phyloP scores from a whole-genome alignment of 2,888 invertebrate genomes.

The Thymelicus acteon region DNA sequence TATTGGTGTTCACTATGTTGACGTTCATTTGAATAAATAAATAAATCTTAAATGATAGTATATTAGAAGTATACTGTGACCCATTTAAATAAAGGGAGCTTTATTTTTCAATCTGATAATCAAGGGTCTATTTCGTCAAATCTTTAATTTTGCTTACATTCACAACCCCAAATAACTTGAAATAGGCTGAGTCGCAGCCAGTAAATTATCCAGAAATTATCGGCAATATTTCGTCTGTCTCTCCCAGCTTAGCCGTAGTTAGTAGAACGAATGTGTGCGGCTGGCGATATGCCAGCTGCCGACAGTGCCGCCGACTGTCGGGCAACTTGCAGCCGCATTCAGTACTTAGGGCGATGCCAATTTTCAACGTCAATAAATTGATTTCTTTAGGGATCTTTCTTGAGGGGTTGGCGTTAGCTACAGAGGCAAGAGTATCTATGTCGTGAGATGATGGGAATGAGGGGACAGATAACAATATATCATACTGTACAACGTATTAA shows the following conservation, averaged over 20 bases:
- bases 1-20: too few species aligned
- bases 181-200: neutral
- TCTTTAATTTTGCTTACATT: neutral
- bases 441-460: too few species aligned
- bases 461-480: too few species aligned
- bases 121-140: neutral
- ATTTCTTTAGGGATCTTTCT: neutral
- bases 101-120: too few species aligned
- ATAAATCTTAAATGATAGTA: too few species aligned
- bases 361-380: conserved; percentile 28
- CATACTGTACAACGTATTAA: too few species aligned
- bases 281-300: neutral
- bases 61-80: too few species aligned
- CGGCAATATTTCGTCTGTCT: conserved; percentile 10
- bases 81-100: too few species aligned
- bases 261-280: neutral
- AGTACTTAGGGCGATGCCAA: conserved; percentile 3
- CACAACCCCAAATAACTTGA: neutral
- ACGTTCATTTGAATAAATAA: too few species aligned
- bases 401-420: too few species aligned
- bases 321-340: neutral
- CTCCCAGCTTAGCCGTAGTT: neutral
- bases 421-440: too few species aligned
- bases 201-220: conserved; percentile 22
- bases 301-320: neutral